Base-by-base conservation (phyloP, 2,797 vertebrate genomes). In the Macrochelys suwanniensis region DNA sequence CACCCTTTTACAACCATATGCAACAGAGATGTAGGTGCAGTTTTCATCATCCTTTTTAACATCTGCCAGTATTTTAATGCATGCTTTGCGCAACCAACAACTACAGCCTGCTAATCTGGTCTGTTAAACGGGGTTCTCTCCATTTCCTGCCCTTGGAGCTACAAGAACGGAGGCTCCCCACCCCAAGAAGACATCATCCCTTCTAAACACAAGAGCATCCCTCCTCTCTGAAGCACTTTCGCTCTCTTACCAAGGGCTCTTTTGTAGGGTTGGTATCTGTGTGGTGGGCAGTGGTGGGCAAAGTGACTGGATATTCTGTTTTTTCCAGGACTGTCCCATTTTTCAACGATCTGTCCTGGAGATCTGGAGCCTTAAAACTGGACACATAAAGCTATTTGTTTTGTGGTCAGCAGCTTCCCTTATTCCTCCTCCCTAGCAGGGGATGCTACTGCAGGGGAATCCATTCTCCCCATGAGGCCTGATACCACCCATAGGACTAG, bases 111-210 rank as follows among this genome's bases (percentile, higher is more conserved):
- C 28, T 61, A 28, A 15, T 15, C 13, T 61, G 59, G 15, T 33
- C 59, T 33, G 85, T 57, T 81, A 59, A 50, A 6, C 5, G 23
- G 1, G 25, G 11, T 82, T 85, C 4, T 79, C 25, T 51, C 11
- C 76, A 5, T 87, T 85, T 74, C 65, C 54, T 87, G 8, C 16
- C 89, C 37, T 6, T 26, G 28, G 23, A 61, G 33, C 16, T 77
- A 15, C 71, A 61, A 81, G 26, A 31, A 31, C 3, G 15, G 17
- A 4, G 4, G 33, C 57, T 1, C 5, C 1, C 9, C 74, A 2
- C 68, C 87, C 21, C 8, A 56, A n/a, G 53, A 33, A 15, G 6
- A 56, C 7, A 6, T 53, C 53, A 90, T 83, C 6, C 6, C 59
- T 33, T 61, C 23, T 77, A 5, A 68, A 83, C 2, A 47, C 81